Evolutionary conservation across 2,797 vertebrate species (phyloP), one percentile per base, ranked within the genome.

Genomic region (Brotula barbata): DNA sequence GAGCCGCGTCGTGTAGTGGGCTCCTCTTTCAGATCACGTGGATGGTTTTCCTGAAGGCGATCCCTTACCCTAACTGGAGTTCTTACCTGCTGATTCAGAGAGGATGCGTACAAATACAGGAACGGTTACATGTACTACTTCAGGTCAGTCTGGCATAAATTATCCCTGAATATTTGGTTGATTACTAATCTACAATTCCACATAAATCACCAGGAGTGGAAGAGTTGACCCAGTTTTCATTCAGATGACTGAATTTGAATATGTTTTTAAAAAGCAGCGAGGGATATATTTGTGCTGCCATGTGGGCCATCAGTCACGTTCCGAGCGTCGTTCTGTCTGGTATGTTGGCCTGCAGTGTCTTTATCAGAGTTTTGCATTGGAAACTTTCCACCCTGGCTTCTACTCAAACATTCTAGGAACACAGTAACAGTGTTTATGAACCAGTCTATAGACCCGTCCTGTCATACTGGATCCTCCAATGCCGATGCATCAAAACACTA

Each of bases 341-440:
- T 47, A 68, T 69, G 64, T 65, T 49, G 8, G n/a, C n/a, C 25
- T 28, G 41, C 46, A 25, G 7, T 5, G 11, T 60, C 22, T 57
- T 31, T 77, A 77, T 77, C 76, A 75, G 53, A 40, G 46, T 60
- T 43, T 16, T 34, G 33, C 52, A 75, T 44, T 22, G 60, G 54
- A 79, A 74, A 74, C 28, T 68, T 65, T 79, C n/a, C n/a, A n/a
- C n/a, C n/a, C n/a, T n/a, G n/a, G n/a, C n/a, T n/a, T n/a, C n/a
- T n/a, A n/a, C n/a, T n/a, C n/a, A n/a, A n/a, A n/a, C n/a, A n/a
- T n/a, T n/a, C n/a, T n/a, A n/a, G n/a, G n/a, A n/a, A n/a, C n/a
- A n/a, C n/a, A n/a, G n/a, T n/a, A n/a, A n/a, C n/a, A n/a, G n/a
- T n/a, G n/a, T n/a, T n/a, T n/a, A n/a, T n/a, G n/a, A n/a, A n/a